Evolutionary conservation across 2,113 vertebrate genomes (phyloP).

Genomic region (Ptychochromis oligacanthus): DNA sequence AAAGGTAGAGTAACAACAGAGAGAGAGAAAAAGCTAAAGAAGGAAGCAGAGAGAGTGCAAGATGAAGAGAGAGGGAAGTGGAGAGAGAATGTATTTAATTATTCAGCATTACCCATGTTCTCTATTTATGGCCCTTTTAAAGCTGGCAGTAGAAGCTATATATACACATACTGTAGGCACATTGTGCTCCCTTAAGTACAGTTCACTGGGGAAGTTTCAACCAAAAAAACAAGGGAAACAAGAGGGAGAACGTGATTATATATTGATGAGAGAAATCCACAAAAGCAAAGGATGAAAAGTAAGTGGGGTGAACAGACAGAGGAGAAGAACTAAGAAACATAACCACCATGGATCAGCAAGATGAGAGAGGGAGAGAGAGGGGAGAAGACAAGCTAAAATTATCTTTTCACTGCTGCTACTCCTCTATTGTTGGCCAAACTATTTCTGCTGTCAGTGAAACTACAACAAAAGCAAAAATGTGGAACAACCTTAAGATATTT

Average conservation of each 20-base stretch:
- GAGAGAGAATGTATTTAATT: slow-evolving; percentile 74
- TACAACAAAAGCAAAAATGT: slow-evolving; percentile 10
- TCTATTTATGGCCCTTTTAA: slow-evolving; percentile 78
- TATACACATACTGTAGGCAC: slow-evolving; percentile 49
- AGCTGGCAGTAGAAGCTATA: slow-evolving; percentile 61
- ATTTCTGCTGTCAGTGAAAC: neutral
- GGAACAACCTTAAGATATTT: slow-evolving; percentile 9
- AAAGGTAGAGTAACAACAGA: slow-evolving; percentile 29
- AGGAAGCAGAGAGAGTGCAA: slow-evolving; percentile 16
- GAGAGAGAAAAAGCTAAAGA: slow-evolving; percentile 4
- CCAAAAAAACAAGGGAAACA: slow-evolving; percentile 10
- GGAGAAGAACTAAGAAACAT: slow-evolving; percentile 2
- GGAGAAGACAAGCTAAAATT: slow-evolving; percentile 31
- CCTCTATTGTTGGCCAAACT: slow-evolving; percentile 11
- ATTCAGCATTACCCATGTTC: slow-evolving; percentile 78
- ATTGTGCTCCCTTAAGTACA: slow-evolving; percentile 41
- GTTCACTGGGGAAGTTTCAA: slow-evolving; percentile 50
- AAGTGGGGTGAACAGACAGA: neutral
- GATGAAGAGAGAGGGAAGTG: slow-evolving; percentile 34
- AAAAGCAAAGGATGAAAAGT: slow-evolving; percentile 4
- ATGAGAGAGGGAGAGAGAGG: slow-evolving; percentile 19
- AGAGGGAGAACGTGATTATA: slow-evolving; percentile 44
- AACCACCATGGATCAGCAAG: slow-evolving; percentile 22
- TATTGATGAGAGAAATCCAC: slow-evolving; percentile 47
- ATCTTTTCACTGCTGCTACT: slow-evolving; percentile 13